Evolutionary conservation across 2,888 invertebrate genomes (phyloP).

Genomic region (Halictus ligatus): DNA sequence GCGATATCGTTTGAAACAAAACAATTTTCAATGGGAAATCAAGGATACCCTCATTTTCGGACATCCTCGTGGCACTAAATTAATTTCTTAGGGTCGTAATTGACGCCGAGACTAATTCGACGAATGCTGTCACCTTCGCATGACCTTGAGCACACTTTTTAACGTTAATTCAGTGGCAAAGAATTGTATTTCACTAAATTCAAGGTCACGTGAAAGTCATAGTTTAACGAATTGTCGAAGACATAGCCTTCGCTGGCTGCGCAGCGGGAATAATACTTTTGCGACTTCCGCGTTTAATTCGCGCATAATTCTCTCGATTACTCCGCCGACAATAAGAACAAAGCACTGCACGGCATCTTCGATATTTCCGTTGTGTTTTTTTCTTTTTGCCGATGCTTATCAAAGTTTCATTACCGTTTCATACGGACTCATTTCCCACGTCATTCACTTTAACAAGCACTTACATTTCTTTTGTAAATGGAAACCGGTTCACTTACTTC

Average conservation of each 20-base stretch:
- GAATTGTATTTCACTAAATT: neutral
- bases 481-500: neutral
- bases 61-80: too few relatives aligned
- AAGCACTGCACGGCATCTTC: slow-evolving; percentile 23
- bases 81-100: neutral
- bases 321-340: slow-evolving; percentile 12
- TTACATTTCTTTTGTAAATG: slow-evolving; percentile 2
- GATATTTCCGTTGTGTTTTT: slow-evolving; percentile 33
- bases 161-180: neutral
- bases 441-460: slow-evolving; percentile 39
- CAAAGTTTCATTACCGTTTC: slow-evolving; percentile 17
- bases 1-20: neutral
- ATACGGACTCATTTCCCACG: slow-evolving; percentile 26
- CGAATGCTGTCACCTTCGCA: neutral
- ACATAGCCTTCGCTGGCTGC: too few relatives aligned
- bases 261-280: neutral
- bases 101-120: neutral
- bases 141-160: neutral
- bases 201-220: neutral
- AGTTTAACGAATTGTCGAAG: too few relatives aligned
- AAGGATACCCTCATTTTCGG: neutral
- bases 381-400: slow-evolving; percentile 30
- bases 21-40: neutral
- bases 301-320: slow-evolving; percentile 22
- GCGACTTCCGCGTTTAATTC: neutral